phyloP scores from a whole-genome alignment of 2,113 vertebrate genomes.

The Montifringilla adamsi region DNA sequence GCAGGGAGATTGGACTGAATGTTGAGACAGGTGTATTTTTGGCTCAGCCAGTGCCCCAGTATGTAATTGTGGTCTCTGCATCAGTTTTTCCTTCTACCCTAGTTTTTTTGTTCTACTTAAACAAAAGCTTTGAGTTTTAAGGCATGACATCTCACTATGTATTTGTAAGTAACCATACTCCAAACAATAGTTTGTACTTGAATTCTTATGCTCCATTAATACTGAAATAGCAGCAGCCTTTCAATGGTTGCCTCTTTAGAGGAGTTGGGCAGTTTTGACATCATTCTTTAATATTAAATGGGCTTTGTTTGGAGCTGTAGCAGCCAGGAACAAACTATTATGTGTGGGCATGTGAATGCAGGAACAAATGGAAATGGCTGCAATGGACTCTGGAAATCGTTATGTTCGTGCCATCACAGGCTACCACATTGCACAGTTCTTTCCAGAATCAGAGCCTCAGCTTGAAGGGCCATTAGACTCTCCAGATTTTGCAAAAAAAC shows the following conservation, averaged over 20 bases:
- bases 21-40: conserved; percentile 58
- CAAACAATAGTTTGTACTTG: not conserved
- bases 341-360: not conserved
- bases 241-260: not conserved
- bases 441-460: not conserved
- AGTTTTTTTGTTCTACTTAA: conserved; percentile 26
- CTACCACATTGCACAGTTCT: not conserved
- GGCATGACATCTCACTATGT: not conserved
- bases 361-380: conserved; percentile 20
- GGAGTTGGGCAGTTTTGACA: not conserved
- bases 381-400: conserved; percentile 37
- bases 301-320: not conserved
- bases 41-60: not conserved
- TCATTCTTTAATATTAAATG: not conserved
- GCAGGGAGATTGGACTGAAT: not conserved
- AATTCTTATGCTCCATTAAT: not conserved
- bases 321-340: not conserved
- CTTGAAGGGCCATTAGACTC: not conserved
- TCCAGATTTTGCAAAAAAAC: not conserved
- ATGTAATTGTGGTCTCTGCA: not conserved
- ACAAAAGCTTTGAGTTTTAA: conserved; percentile 5
- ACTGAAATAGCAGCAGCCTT: not conserved
- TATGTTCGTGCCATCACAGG: not conserved
- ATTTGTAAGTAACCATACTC: not conserved
- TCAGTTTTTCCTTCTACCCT: not conserved